These are phyloP conservation scores for Gryllus longicercus DNA, from an alignment of 2,888 invertebrate species.

Conservation along the genomic window DNA sequence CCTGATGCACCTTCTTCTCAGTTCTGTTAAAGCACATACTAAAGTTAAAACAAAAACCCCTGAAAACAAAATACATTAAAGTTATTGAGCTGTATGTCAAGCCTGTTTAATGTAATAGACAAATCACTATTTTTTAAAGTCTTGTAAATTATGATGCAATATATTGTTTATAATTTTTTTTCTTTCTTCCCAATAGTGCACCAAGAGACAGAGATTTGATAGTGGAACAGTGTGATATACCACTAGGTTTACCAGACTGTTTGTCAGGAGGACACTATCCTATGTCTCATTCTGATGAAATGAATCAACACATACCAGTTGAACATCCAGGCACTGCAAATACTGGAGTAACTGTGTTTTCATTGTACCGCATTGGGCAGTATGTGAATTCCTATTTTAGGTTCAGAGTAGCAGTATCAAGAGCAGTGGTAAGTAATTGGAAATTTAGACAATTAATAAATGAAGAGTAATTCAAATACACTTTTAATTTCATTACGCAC, in stretches of 20 bases:
- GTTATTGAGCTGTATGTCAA: no score
- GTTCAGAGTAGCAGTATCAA: neutral
- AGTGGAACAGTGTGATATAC: constrained; percentile 2
- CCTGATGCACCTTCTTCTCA: no score
- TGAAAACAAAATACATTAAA: no score
- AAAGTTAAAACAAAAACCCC: no score
- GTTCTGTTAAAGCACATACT: no score
- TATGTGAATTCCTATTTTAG: neutral
- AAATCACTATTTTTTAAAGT: neutral
- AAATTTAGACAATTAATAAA: no score
- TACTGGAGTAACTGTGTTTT: neutral
- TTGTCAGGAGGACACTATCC: neutral
- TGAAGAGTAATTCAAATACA: no score
- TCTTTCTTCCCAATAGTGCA: no score
- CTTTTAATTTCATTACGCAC: no score
- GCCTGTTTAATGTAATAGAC: no score
- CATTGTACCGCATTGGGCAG: neutral
- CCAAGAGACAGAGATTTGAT: neutral
- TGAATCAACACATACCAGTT: neutral
- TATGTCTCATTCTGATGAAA: neutral
- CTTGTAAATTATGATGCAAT: neutral
- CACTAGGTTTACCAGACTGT: neutral
- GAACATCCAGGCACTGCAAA: neutral
- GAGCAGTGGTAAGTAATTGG: neutral
- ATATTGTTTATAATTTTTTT: neutral